A percentile compares a stretch with the other conserved stretches of the same genome.
phyloP scores from a whole-genome alignment of 2,797 vertebrate genomes.

The Intellagama lesueurii region DNA sequence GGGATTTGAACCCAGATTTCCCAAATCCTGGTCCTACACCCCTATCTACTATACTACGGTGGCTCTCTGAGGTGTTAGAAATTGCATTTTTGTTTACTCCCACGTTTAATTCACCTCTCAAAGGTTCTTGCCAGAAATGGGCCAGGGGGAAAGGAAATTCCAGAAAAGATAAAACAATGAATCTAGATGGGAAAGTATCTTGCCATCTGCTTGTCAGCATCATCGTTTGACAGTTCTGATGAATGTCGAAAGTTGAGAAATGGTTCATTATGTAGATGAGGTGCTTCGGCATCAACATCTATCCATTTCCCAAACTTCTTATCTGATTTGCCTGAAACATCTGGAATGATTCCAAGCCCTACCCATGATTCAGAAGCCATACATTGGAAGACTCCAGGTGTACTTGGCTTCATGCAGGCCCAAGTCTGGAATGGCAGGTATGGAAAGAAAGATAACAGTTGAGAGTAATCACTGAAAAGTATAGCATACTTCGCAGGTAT shows the following conservation, averaged over 20 bases:
- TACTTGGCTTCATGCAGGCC: conserved; percentile 40
- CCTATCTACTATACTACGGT: too few species aligned
- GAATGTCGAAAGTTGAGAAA: conserved; percentile 25
- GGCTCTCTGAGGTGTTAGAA: neutral
- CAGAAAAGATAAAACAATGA: neutral
- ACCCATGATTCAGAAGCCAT: conserved; percentile 2
- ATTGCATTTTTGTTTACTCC: neutral
- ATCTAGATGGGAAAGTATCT: neutral
- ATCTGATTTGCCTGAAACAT: conserved; percentile 52
- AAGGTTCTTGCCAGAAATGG: neutral
- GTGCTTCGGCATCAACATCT: conserved; percentile 24
- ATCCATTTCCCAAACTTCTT: conserved; percentile 22
- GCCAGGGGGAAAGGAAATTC: neutral
- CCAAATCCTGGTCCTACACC: too few species aligned
- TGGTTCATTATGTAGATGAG: conserved; percentile 16
- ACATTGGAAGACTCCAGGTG: conserved; percentile 33
- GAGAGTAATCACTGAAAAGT: neutral
- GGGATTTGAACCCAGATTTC: too few species aligned
- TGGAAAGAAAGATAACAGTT: conserved; percentile 27
- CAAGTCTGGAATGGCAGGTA: conserved; percentile 28
- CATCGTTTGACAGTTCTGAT: neutral
- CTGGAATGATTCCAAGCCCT: conserved; percentile 27
- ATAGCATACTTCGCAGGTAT: neutral
- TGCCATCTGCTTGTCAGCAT: conserved; percentile 1
- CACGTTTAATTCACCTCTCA: neutral